Conservation (phyloP, 2,113 vertebrate species). For the Apaloderma vittatum region DNA sequence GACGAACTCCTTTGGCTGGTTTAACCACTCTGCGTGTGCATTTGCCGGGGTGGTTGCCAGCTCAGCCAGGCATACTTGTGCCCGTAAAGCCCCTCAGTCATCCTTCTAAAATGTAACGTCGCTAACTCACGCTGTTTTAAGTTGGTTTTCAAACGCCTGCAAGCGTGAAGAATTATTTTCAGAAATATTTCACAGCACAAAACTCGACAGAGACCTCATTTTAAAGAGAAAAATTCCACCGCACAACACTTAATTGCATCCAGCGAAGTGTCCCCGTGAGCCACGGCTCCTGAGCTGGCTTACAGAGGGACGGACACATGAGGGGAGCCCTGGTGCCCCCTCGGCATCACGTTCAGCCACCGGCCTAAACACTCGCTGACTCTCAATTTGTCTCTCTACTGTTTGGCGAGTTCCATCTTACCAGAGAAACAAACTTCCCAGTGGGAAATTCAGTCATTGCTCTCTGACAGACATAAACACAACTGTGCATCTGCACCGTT, state of each 20-base stretch:
- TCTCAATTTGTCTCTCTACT: background rate
- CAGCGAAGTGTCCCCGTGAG: background rate
- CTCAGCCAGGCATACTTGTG: fast-evolving
- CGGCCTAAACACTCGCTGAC: fast-evolving
- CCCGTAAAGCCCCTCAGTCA: fast-evolving
- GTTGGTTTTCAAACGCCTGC: background rate
- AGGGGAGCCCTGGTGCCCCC: background rate
- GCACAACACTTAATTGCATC: background rate
- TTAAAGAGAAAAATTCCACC: background rate
- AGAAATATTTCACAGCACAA: background rate
- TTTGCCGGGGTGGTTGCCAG: background rate
- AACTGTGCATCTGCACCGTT: background rate
- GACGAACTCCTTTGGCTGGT: background rate
- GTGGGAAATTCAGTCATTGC: background rate
- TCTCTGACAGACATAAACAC: background rate
- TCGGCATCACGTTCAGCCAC: background rate
- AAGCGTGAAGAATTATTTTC: background rate
- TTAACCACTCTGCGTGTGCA: background rate
- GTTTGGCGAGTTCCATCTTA: background rate
- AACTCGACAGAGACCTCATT: background rate
- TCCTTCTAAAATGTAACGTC: background rate
- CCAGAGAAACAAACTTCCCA: background rate
- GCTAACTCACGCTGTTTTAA: background rate
- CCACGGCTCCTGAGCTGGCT: background rate
- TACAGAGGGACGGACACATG: background rate